Evolutionary conservation across 1,140 invertebrate genomes (phyloP), one percentile per base, ranked within the genome.

Genomic region (Heliconius melpomene): DNA sequence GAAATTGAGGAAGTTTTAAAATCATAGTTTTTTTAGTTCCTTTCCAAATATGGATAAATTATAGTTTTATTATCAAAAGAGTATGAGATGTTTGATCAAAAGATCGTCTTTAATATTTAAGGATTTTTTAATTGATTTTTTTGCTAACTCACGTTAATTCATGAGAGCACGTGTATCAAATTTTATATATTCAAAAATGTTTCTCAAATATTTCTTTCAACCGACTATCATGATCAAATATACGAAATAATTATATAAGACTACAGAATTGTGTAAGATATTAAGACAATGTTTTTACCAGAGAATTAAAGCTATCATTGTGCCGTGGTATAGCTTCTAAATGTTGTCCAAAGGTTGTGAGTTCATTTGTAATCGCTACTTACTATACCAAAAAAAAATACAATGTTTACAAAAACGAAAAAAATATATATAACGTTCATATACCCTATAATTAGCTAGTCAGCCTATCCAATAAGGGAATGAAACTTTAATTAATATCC

Each of bases 401-500:
- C n/a, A 23, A 23, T 26, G n/a, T 60, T 26, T 5, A 66, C 60
- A 1, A 13, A 66, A 2, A 66, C 26, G 16, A 20, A 36, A 72
- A 72, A 72, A 32, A 72, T 32, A 71, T 26, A 23, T 40, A 76
- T 50, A 29, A 40, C 70, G 36, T 75, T 5, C 52, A 40, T 16
- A 76, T 72, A 57, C 46, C 72, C 3, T 46, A 77, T 57, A 80
- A 78, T 73, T 57, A 74, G 26, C 77, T 66, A 54, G 40, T 72
- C 40, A 46, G 36, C 72, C 29, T 57, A 77, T 77, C 72, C 77
- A 81, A 85, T 80, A 83, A 83, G 77, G 75, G 75, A 77, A 79
- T 83, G 80, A 86, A 82, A 82, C 74, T 89, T 89, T 90, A 29
- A 91, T 90, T 87, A 90, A 90, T 88, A 88, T 87, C 88, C 85